Conservation (phyloP, 2,888 invertebrate genomes). For the Colostygia pectinataria region DNA sequence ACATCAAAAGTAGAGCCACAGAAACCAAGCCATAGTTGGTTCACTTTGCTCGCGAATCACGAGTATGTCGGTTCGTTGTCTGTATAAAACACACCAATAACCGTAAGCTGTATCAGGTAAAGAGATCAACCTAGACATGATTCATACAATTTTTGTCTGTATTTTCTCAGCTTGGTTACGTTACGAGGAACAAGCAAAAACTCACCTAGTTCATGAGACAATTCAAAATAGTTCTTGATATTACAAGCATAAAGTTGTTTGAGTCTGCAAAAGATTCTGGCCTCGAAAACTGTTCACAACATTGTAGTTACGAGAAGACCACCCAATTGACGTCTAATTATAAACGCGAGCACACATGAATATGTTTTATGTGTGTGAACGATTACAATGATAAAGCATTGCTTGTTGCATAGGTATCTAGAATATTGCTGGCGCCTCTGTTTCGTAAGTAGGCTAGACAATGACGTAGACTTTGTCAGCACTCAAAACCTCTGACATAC, state of each 20-base stretch:
- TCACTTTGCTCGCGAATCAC: no score
- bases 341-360: slow-evolving; percentile 5
- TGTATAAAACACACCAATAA: no score
- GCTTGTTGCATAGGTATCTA: slow-evolving; percentile 11
- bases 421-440: slow-evolving; percentile 14
- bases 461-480: slow-evolving; percentile 7
- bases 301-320: slow-evolving; percentile 9
- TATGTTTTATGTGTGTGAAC: slow-evolving; percentile 2
- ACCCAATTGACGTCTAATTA: slow-evolving; percentile 23
- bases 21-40: no score
- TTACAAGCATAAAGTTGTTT: neutral
- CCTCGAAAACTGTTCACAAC: slow-evolving; percentile 3
- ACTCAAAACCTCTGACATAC: neutral
- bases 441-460: slow-evolving; percentile 16
- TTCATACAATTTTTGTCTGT: no score
- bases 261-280: neutral
- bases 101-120: no score
- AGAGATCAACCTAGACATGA: no score
- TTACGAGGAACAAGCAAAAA: no score
- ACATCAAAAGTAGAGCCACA: no score
- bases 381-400: slow-evolving; percentile 12
- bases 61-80: no score
- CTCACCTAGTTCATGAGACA: no score
- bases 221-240: no score
- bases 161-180: no score